Conservation (phyloP, 1,140 invertebrate genomes). For the Drosophila malerkotliana region DNA sequence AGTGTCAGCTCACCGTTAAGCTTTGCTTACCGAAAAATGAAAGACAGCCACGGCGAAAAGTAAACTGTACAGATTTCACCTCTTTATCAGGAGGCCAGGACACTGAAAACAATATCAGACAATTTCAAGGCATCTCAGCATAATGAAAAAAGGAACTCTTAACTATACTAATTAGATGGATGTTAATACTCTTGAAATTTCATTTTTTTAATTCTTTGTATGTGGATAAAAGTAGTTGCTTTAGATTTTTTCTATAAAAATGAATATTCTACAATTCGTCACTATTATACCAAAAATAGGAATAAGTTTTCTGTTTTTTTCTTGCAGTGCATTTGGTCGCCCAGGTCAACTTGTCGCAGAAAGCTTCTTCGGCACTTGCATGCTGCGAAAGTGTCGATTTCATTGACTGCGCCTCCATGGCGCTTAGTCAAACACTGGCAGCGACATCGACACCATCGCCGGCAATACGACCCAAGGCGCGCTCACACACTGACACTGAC, state of each 20-base stretch:
- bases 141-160: background rate
- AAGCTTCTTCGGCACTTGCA: conserved; percentile 36
- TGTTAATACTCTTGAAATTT: too few relatives aligned
- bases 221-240: too few relatives aligned
- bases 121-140: too few relatives aligned
- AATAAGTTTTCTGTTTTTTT: background rate
- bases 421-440: conserved; percentile 70
- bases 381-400: conserved; percentile 52
- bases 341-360: conserved; percentile 6
- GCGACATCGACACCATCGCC: conserved; percentile 62
- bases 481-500: conserved; percentile 1
- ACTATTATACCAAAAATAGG: too few relatives aligned
- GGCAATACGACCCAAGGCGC: conserved; percentile 38
- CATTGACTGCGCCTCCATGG: conserved; percentile 52
- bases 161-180: too few relatives aligned
- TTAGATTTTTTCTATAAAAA: too few relatives aligned
- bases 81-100: conserved; percentile 35
- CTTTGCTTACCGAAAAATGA: conserved; percentile 72
- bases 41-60: conserved; percentile 37
- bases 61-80: conserved; percentile 74
- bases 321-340: background rate
- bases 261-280: too few relatives aligned
- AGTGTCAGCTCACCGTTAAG: conserved; percentile 77
- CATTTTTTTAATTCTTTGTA: too few relatives aligned
- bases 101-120: conserved; percentile 8